These are phyloP conservation scores for Pygoscelis antarcticus DNA, from an alignment of 2,113 vertebrate species.

Conservation along the genomic window DNA sequence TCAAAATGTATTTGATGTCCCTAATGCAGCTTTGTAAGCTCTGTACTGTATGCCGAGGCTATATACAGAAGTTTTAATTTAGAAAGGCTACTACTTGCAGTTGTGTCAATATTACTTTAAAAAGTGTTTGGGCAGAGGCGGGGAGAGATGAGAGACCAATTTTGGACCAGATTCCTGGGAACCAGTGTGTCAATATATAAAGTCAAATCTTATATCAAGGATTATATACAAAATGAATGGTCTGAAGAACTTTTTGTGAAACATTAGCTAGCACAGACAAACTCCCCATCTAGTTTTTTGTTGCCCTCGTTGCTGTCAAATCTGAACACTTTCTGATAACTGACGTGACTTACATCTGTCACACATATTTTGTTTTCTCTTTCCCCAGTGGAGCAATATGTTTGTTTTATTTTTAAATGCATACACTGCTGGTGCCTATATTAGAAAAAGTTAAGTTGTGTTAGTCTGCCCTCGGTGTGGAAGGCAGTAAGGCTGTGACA, in stretches of 20 bases:
- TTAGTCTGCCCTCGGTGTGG: neutral
- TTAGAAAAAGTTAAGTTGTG: neutral
- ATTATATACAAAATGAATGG: neutral
- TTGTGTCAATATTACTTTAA: slow-evolving; percentile 54
- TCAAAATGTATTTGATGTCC: slow-evolving; percentile 14
- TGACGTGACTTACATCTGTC: neutral
- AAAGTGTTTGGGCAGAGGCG: neutral
- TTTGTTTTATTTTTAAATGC: neutral
- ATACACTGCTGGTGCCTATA: neutral
- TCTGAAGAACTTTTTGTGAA: neutral
- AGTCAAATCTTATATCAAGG: neutral
- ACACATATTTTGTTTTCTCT: neutral
- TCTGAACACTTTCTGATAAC: neutral
- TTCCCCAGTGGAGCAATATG: neutral
- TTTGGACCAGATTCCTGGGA: neutral
- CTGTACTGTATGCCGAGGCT: neutral
- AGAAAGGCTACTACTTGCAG: neutral
- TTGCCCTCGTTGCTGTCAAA: neutral
- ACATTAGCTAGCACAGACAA: neutral
- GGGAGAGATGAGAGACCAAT: neutral
- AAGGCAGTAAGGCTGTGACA: neutral
- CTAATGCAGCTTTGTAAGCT: neutral
- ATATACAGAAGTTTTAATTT: slow-evolving; percentile 22
- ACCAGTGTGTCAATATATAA: neutral
- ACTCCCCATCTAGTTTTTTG: neutral